Evolutionary conservation across 2,888 invertebrate genomes (phyloP).

Genomic region (Campaea margaritaria): DNA sequence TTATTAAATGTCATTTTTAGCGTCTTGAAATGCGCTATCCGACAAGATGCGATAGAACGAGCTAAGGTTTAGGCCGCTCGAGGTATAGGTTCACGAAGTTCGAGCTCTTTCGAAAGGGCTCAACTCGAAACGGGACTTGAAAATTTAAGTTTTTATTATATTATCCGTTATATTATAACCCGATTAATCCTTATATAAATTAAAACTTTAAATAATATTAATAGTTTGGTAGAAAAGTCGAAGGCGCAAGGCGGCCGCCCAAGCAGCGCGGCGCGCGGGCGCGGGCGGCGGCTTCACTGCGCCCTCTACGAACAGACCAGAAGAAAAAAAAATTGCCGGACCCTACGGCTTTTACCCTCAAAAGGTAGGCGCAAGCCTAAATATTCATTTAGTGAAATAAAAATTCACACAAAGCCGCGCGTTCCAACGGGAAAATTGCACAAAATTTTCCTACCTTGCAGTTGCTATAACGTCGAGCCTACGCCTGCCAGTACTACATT

Average conservation of each 20-base stretch:
- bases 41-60: constrained; percentile 43
- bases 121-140: constrained; percentile 25
- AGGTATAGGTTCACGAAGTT: constrained; percentile 37
- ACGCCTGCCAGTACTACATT: constrained; percentile 29
- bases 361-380: constrained; percentile 73
- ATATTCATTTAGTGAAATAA: constrained; percentile 50
- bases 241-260: constrained; percentile 63
- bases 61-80: constrained; percentile 31
- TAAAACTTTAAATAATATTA: constrained; percentile 44
- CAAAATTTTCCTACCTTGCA: constrained; percentile 73
- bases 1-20: constrained; percentile 40
- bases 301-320: constrained; percentile 61
- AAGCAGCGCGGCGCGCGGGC: constrained; percentile 57
- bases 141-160: constrained; percentile 55
- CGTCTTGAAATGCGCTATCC: constrained; percentile 50
- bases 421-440: constrained; percentile 71
- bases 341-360: constrained; percentile 56
- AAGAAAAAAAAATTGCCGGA: constrained; percentile 62
- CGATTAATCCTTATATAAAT: constrained; percentile 41
- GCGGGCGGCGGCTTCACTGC: constrained; percentile 61
- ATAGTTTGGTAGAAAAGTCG: constrained; percentile 27
- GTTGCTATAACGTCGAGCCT: constrained; percentile 38
- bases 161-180: constrained; percentile 41
- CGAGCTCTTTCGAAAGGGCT: constrained; percentile 40
- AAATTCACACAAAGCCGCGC: constrained; percentile 49